Evolutionary conservation across 1,140 invertebrate genomes (phyloP), one percentile per base, ranked within the genome.

Genomic region (Marisa cornuarietis): DNA sequence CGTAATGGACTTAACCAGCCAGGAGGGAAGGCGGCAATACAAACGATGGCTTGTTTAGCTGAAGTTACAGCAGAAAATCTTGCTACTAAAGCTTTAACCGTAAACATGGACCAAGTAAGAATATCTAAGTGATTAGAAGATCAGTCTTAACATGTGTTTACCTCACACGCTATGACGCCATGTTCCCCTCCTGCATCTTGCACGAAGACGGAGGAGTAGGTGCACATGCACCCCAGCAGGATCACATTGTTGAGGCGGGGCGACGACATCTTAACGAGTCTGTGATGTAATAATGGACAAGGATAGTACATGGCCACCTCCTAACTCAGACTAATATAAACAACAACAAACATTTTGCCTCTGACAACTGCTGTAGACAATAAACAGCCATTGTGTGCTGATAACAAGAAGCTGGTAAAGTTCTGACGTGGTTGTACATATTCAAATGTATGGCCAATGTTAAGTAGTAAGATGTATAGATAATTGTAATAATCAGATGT

Each of bases 261-360:
- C 87, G 96, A 98, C 8, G 97, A 98, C 97, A 99, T 99, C 93
- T 99, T 99, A 86, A 99, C 99, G 90, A 99, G 98, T 90, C 96
- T 98, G 52, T 49, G 22, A 51, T 2, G 10, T 49, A 31, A 72
- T 22, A 69, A 69, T 3, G 11, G 42, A 13, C 24, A 69, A 16
- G 6, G 42, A 20, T 20, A 69, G n/a, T 31, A 69, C 42, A 69
- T n/a, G 18, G 42, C 18, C 49, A 9, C 4, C 31, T 11, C 0
- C 11, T 13, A 24, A 68, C n/a, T 14, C 65, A 68, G n/a, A 68
- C 65, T 8, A 22, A 68, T 16, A 68, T n/a, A n/a, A n/a, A n/a
- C n/a, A 24, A 24, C 54, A 58, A 18, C 11, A 58, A 8, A 58
- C 54, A 42, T 42, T 42, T 42, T 42, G 6, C 31, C 6, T 42